These are phyloP conservation scores for Diabrotica undecimpunctata DNA, from an alignment of 1,140 invertebrate species.

Conservation along the genomic window DNA sequence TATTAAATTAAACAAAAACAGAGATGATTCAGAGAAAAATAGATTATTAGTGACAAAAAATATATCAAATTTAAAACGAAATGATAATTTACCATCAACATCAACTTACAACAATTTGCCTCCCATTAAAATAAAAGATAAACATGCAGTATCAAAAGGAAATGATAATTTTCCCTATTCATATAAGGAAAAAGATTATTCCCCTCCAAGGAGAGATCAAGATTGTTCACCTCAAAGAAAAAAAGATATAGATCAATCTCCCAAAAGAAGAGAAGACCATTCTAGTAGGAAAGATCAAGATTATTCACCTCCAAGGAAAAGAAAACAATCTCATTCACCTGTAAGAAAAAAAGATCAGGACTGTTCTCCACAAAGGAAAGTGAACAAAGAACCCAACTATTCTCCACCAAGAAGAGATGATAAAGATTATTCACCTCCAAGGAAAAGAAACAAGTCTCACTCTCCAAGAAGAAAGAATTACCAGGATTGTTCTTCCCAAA, in stretches of 20 bases:
- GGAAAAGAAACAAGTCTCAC: constrained; percentile 12
- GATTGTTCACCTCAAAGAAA: constrained; percentile 26
- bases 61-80: neutral
- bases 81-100: neutral
- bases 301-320: constrained; percentile 29
- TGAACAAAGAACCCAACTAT: constrained; percentile 11
- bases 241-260: constrained; percentile 12
- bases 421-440: constrained; percentile 20
- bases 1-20: constrained; percentile 30
- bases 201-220: constrained; percentile 29
- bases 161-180: constrained; percentile 1
- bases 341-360: constrained; percentile 1
- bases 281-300: constrained; percentile 25
- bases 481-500: constrained; percentile 46
- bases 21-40: constrained; percentile 5
- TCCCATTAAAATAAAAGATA: too few relatives aligned
- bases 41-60: constrained; percentile 13
- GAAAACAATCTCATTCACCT: neutral
- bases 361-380: constrained; percentile 26
- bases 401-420: constrained; percentile 13
- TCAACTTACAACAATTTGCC: too few relatives aligned
- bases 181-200: constrained; percentile 8
- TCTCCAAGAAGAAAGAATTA: constrained; percentile 28
- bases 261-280: constrained; percentile 20
- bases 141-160: too few relatives aligned